Base-by-base conservation (phyloP, 2,797 vertebrate genomes). In the Caiman crocodilus region DNA sequence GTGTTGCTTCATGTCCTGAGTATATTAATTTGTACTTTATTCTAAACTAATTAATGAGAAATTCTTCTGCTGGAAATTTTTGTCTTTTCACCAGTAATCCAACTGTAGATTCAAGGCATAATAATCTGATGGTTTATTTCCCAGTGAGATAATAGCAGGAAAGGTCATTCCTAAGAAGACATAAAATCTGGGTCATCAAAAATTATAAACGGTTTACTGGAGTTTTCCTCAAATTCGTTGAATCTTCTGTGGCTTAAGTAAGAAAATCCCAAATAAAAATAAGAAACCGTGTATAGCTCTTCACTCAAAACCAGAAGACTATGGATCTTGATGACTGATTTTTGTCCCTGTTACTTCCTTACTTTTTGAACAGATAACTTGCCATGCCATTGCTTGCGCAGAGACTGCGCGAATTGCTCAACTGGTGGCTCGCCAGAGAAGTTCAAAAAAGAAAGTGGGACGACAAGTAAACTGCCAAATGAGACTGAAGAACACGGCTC, bases 401-500 rank as follows among this genome's bases (percentile, higher is more conserved):
- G 98, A 99, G 91, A 99, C 98, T 0, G 98, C 98, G 74, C 98
- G 98, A 95, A 98, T 99, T 20, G 98, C 99, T 76, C 98, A 99
- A 96, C 96, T 99, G 79, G 98, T 99, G 77, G 98, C 99, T 69
- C 97, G 96, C 42, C 99, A 99, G 97, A 98, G 96, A 94, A 98
- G 79, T 91, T 95, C 98, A 15, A 98, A 98, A 96, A 99, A 95
- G 89, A 98, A 98, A 94, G 92, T 96, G 1, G 98, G 98, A 50
- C 91, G 91, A 35, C 83, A 98, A 20, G 97, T 99, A 81, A 99
- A 98, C 92, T 98, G 98, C 96, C 98, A 94, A 84, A 98, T 99
- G 98, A 98, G 98, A 96, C 95, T 98, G 83, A 99, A 98, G 96
- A 97, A 97, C 58, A 95, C 97, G 26, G 96, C 98, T 73, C 96